Conservation (phyloP, 2,797 vertebrate species). For the Champsocephalus gunnari region DNA sequence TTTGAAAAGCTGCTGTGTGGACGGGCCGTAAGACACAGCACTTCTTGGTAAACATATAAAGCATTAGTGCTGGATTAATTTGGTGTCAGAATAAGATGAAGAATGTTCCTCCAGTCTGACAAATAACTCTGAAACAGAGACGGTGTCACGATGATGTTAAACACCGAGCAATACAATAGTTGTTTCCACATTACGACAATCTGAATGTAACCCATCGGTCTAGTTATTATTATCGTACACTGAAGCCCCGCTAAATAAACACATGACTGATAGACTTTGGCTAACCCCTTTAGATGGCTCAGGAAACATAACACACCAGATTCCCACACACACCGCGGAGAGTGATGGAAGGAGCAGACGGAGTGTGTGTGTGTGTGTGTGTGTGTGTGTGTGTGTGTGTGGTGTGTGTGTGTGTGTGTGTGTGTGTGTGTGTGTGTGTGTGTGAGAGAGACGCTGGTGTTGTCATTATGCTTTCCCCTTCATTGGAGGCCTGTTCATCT, state of each 20-base stretch:
- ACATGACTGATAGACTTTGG: slow-evolving; percentile 8
- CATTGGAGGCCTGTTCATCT: slow-evolving; percentile 80
- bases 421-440: slow-evolving; percentile 3
- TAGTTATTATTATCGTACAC: background rate
- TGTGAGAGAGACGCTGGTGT: slow-evolving; percentile 55
- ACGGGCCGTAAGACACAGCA: too few relatives aligned
- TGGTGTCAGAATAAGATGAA: too few relatives aligned
- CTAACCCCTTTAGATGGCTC: slow-evolving; percentile 10
- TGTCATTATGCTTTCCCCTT: slow-evolving; percentile 79
- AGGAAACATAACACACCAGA: slow-evolving; percentile 11
- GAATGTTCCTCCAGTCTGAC: too few relatives aligned
- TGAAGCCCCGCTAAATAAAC: slow-evolving; percentile 28
- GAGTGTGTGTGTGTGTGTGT: slow-evolving; percentile 2
- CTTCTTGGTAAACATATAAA: too few relatives aligned
- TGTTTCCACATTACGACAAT: too few relatives aligned
- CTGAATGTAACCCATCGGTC: too few relatives aligned
- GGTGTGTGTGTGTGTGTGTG: slow-evolving; percentile 16
- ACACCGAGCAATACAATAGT: too few relatives aligned
- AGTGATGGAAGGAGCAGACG: slow-evolving; percentile 57
- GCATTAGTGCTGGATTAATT: too few relatives aligned
- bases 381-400: background rate
- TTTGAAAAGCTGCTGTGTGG: too few relatives aligned
- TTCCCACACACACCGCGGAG: slow-evolving; percentile 1
- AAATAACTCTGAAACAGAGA: too few relatives aligned
- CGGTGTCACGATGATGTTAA: too few relatives aligned